Percentiles rank a stretch among this genome's conserved stretches.
These are phyloP conservation scores for Leptopilina syphax DNA, from an alignment of 2,888 invertebrate species.

Conservation along the genomic window DNA sequence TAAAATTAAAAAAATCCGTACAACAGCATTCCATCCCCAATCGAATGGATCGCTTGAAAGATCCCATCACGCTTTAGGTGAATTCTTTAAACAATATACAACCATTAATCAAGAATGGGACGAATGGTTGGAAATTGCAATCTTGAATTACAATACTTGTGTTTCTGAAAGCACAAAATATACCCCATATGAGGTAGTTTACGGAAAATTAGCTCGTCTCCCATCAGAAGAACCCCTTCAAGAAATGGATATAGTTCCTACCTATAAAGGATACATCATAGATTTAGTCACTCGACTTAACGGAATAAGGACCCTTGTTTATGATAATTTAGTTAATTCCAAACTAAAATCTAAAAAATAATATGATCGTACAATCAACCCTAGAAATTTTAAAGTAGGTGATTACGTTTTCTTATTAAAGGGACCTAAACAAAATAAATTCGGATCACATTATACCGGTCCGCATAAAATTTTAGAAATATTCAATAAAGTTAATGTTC, in stretches of 20 bases:
- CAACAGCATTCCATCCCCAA: conserved; percentile 54
- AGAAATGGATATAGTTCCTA: background rate
- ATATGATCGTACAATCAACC: conserved; percentile 49
- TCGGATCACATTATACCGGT: too few species aligned
- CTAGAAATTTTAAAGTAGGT: background rate
- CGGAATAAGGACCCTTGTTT: conserved; percentile 33
- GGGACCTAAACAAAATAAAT: too few species aligned
- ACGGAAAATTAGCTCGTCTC: conserved; percentile 45
- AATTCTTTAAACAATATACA: conserved; percentile 52
- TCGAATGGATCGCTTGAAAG: conserved; percentile 55
- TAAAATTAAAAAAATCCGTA: conserved; percentile 50
- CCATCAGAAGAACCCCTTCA: background rate
- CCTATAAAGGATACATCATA: conserved; percentile 42
- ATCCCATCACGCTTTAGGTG: conserved; percentile 50
- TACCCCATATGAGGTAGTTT: conserved; percentile 52
- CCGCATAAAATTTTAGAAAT: conserved; percentile 43
- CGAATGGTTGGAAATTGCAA: conserved; percentile 51
- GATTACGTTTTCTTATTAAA: too few species aligned
- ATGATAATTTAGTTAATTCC: conserved; percentile 45
- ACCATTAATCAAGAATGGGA: conserved; percentile 50
- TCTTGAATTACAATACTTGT: conserved; percentile 52
- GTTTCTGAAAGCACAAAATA: conserved; percentile 47
- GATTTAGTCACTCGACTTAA: conserved; percentile 43
- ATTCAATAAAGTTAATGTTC: background rate
- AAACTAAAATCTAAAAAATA: conserved; percentile 50